These are phyloP conservation scores for Rafetus swinhoei DNA, from an alignment of 2,113 vertebrate species.

Conservation along the genomic window DNA sequence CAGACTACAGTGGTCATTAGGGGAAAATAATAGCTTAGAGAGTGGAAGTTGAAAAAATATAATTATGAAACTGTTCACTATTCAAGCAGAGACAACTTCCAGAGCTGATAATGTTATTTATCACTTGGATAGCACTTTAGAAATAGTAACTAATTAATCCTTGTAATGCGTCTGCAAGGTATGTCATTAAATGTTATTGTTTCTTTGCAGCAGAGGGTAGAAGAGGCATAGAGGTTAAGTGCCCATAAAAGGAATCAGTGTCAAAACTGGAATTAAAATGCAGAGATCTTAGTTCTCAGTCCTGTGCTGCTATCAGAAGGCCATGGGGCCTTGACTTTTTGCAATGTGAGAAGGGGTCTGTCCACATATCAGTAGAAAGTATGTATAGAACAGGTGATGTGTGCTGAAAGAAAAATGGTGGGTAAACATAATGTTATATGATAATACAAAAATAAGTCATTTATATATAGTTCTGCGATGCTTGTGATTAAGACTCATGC, in stretches of 20 bases:
- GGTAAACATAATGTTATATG: not conserved
- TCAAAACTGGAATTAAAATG: not conserved
- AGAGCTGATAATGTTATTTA: conserved; percentile 56
- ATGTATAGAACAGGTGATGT: fast-evolving
- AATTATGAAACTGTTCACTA: conserved; percentile 47
- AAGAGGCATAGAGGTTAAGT: not conserved
- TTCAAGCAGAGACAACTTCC: conserved; percentile 64
- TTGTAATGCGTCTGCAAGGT: conserved; percentile 33
- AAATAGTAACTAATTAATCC: conserved; percentile 51
- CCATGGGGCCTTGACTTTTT: not conserved
- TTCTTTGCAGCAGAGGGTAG: not conserved
- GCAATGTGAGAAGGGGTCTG: not conserved
- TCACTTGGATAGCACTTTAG: conserved; percentile 35
- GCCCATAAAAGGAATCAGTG: not conserved
- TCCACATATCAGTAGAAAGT: not conserved
- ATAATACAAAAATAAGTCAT: not conserved
- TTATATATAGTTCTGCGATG: not conserved
- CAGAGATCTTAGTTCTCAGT: not conserved
- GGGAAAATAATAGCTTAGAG: conserved; percentile 57
- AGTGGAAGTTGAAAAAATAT: conserved; percentile 42
- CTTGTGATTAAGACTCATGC: no score
- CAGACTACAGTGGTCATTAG: conserved; percentile 37
- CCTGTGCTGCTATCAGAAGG: not conserved
- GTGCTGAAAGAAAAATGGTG: not conserved
- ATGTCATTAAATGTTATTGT: not conserved